Evolutionary conservation across 2,888 invertebrate species (phyloP).

Genomic region (Phaonia tiefii): DNA sequence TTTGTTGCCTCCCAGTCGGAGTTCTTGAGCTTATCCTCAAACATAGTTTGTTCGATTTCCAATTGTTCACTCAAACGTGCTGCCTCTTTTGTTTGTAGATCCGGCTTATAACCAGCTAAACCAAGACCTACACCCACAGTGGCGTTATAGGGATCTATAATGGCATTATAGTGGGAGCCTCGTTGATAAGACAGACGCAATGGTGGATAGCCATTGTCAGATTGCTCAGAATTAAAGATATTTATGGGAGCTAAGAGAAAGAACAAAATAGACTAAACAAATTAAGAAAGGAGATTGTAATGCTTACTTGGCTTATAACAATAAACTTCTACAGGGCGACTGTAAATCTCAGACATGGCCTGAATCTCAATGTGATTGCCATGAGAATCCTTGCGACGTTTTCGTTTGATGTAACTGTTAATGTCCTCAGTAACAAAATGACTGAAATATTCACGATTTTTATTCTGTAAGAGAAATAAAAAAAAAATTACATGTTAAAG

Average conservation of each 20-base stretch:
- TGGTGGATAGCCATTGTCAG: conserved; percentile 87
- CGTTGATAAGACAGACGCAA: conserved; percentile 93
- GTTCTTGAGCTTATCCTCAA: conserved; percentile 92
- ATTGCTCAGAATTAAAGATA: conserved; percentile 89
- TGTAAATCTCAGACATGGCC: conserved; percentile 94
- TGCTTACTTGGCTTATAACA: conserved; percentile 78
- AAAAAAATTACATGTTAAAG: background rate
- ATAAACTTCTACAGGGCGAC: conserved; percentile 92
- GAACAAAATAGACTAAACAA: background rate
- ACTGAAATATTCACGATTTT: conserved; percentile 92
- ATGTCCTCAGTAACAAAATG: conserved; percentile 95
- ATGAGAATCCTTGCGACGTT: conserved; percentile 89
- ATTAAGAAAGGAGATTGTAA: background rate
- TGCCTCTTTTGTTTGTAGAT: conserved; percentile 87
- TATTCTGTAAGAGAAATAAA: conserved; percentile 82
- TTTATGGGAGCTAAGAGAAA: conserved; percentile 88
- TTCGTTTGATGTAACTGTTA: conserved; percentile 89
- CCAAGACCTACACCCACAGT: conserved; percentile 92
- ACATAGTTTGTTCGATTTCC: conserved; percentile 92
- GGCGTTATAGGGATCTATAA: conserved; percentile 91
- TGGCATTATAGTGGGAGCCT: conserved; percentile 93
- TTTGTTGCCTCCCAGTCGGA: conserved; percentile 96
- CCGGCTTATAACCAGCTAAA: conserved; percentile 89
- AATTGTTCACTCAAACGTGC: conserved; percentile 88
- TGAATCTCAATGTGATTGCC: conserved; percentile 96